Conservation (phyloP, 2,797 vertebrate species). For the Chrosomus eos region DNA sequence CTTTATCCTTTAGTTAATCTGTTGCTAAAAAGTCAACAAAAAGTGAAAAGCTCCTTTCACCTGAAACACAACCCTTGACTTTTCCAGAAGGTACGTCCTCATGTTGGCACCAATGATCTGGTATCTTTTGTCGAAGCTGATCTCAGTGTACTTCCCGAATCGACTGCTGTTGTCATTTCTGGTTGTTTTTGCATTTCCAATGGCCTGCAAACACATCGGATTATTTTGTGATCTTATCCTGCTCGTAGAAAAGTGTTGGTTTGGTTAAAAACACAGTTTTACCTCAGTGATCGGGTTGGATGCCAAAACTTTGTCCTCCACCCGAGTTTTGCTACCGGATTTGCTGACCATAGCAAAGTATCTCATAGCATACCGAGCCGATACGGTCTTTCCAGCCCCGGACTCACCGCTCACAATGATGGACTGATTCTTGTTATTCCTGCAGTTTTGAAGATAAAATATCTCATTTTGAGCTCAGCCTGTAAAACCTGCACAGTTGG, state of each 20-base stretch:
- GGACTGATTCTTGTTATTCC: slow-evolving; percentile 95
- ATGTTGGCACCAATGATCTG: slow-evolving; percentile 97
- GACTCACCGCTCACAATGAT: slow-evolving; percentile 98
- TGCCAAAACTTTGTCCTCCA: slow-evolving; percentile 96
- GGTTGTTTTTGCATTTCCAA: slow-evolving; percentile 98
- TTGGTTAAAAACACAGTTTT: neutral
- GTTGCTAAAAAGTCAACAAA: neutral
- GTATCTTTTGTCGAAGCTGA: slow-evolving; percentile 90
- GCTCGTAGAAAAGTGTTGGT: neutral
- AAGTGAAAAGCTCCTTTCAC: slow-evolving; percentile 67
- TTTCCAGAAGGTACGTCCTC: slow-evolving; percentile 97
- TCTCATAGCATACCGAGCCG: slow-evolving; percentile 94
- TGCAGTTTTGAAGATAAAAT: slow-evolving; percentile 59
- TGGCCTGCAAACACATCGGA: slow-evolving; percentile 78
- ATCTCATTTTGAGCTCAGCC: neutral
- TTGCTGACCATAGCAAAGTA: slow-evolving; percentile 97
- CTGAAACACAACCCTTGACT: slow-evolving; percentile 97
- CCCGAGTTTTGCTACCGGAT: slow-evolving; percentile 85
- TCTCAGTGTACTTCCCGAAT: slow-evolving; percentile 98
- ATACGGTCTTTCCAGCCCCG: slow-evolving; percentile 96
- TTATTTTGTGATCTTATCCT: neutral
- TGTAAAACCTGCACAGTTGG: neutral
- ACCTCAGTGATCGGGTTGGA: slow-evolving; percentile 98
- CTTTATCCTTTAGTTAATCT: neutral
- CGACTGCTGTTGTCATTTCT: slow-evolving; percentile 98